Evolutionary conservation across 2,888 invertebrate genomes (phyloP).

Genomic region (Pycnomerus fuliginosus): DNA sequence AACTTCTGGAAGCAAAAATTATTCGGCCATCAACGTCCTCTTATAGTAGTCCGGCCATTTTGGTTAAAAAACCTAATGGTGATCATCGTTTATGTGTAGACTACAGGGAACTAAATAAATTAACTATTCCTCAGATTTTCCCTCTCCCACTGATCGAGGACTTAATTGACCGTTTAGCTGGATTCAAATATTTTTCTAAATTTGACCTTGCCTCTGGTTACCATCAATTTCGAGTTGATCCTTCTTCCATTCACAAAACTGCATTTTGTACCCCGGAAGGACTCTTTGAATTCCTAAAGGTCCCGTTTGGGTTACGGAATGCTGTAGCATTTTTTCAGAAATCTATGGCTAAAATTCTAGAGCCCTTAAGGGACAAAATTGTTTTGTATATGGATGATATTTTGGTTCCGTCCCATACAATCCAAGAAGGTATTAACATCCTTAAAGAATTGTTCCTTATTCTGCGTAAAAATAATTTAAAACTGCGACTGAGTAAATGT

Average conservation of each 20-base stretch:
- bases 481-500: constrained; percentile 1
- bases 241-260: constrained; percentile 31
- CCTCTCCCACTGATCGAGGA: constrained; percentile 23
- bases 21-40: not conserved
- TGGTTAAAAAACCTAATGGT: constrained; percentile 6
- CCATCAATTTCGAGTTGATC: constrained; percentile 35
- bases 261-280: constrained; percentile 25
- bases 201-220: constrained; percentile 33
- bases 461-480: constrained; percentile 1
- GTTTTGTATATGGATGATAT: constrained; percentile 16
- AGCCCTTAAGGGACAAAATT: constrained; percentile 7
- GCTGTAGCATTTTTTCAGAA: constrained; percentile 14
- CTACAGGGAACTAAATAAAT: constrained; percentile 19
- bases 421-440: constrained; percentile 9
- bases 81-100: constrained; percentile 13
- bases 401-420: constrained; percentile 16
- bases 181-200: constrained; percentile 23
- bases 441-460: constrained; percentile 1
- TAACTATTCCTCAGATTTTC: constrained; percentile 13
- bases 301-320: constrained; percentile 3
- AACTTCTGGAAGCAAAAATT: not conserved
- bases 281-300: not conserved
- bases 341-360: constrained; percentile 14
- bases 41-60: constrained; percentile 5
- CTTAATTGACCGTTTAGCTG: constrained; percentile 20